These are phyloP conservation scores for Calliphora vicina DNA, from an alignment of 1,140 invertebrate genomes.

Conservation along the genomic window DNA sequence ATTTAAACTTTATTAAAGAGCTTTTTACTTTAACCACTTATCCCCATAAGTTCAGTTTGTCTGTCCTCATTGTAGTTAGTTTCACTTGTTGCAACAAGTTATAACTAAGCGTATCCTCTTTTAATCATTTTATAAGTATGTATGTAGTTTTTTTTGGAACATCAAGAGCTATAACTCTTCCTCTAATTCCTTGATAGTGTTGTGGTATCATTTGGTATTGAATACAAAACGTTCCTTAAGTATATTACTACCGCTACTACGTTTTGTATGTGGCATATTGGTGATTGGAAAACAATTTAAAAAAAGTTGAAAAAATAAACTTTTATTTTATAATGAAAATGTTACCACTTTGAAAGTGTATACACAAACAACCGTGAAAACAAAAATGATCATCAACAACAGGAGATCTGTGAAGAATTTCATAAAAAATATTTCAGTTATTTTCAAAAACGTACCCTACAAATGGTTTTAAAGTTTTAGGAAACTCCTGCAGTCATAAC, in stretches of 20 bases:
- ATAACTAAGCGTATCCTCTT: slow-evolving; percentile 7
- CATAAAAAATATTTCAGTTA: neutral
- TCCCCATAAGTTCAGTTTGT: neutral
- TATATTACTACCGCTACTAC: neutral
- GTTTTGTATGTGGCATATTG: too few relatives aligned
- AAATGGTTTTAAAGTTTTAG: too few relatives aligned
- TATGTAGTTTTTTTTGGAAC: neutral
- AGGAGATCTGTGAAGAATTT: neutral
- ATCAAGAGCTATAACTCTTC: neutral
- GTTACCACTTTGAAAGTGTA: neutral
- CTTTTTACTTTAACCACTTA: slow-evolving; percentile 6
- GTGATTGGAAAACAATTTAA: too few relatives aligned
- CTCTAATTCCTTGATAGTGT: neutral
- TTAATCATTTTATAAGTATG: slow-evolving; percentile 7
- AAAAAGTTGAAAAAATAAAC: neutral
- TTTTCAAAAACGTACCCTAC: neutral
- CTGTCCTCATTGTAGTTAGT: neutral
- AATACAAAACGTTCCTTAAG: neutral
- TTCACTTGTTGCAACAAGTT: neutral
- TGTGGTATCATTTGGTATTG: neutral
- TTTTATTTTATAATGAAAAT: neutral
- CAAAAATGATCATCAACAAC: neutral
- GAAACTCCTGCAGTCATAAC: too few relatives aligned
- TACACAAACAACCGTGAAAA: neutral
- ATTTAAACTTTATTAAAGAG: slow-evolving; percentile 26